Percentiles rank a stretch among this genome's conserved stretches.
phyloP scores from a whole-genome alignment of 1,140 invertebrate genomes.

The Cydia amplana region DNA sequence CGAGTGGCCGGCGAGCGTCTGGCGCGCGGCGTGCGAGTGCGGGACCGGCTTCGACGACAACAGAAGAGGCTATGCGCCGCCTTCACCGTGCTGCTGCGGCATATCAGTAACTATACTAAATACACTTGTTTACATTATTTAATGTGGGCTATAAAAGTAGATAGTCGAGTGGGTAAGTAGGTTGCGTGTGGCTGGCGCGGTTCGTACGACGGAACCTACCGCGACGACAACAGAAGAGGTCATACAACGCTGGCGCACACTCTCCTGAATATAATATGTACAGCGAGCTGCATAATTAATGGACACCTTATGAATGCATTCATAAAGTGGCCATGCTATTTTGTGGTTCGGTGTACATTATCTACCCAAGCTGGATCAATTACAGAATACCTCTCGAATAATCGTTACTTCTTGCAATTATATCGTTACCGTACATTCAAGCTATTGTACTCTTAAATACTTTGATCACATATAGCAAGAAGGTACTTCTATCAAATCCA shows the following conservation, averaged over 20 bases:
- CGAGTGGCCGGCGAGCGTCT: constrained; percentile 58
- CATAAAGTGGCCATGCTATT: no score
- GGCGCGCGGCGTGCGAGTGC: constrained; percentile 55
- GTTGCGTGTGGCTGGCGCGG: constrained; percentile 59
- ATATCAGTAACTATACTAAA: constrained; percentile 58
- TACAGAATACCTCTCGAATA: not conserved
- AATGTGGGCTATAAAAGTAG: no score
- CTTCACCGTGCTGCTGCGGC: constrained; percentile 63
- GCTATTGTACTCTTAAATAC: not conserved
- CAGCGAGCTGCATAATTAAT: no score
- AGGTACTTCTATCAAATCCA: not conserved
- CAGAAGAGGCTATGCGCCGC: constrained; percentile 70
- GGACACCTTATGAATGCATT: no score
- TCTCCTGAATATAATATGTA: no score
- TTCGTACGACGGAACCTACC: constrained; percentile 64
- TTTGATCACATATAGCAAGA: not conserved
- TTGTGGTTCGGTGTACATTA: not conserved
- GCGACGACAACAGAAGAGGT: constrained; percentile 62
- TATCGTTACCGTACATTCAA: not conserved
- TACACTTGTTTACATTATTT: not conserved
- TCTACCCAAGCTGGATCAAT: not conserved
- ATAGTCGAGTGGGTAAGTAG: constrained; percentile 50
- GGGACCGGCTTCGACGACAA: constrained; percentile 62
- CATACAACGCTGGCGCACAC: no score
- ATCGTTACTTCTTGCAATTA: constrained; percentile 3